Evolutionary conservation across 2,888 invertebrate genomes (phyloP), one percentile per base, ranked within the genome.

Genomic region (Polymixis flavicincta): DNA sequence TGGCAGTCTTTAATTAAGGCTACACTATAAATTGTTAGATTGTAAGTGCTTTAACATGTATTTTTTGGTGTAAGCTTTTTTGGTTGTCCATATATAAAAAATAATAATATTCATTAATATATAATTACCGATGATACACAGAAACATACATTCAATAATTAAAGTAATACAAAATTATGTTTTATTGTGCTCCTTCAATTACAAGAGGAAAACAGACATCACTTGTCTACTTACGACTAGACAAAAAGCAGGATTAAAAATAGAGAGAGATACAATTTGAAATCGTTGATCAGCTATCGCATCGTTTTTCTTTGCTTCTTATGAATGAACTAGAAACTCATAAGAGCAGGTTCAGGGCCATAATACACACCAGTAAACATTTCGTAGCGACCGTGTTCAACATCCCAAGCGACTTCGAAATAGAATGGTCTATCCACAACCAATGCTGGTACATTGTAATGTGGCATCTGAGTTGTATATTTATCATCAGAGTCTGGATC

Each of bases 321-420:
- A n/a, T n/a, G 7, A 57, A 32, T 28, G 0, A 52, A 25, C 25
- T 80, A 76, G 32, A 66, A 70, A 22, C 8, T 17, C 0, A 22
- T 1, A 32, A 28, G 19, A 8, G 28, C 60, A 17, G 60, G 37
- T 37, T 92, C 87, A 2, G 92, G 91, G 0, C 93, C 93, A 74
- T 92, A 92, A 69, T 90, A 94, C 4, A 92, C 90, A 0, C 94
- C 94, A 19, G 81, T 85, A 22, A 94, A 85, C 0, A 94, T 42
- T 3, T 89, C 87, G 13, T 90, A 74, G 0, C 74, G 73, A 5
- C 45, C 14, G 2, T 65, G 66, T 0, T 65, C 52, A 19, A 71
- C 28, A 4, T 89, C 83, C 17, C 93, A 32, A 25, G 85, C 86
- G 14, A 94, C 65, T 19, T 86, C 79, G 85, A 94, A 95, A 74